Evolutionary conservation across 2,888 invertebrate species (phyloP).

Genomic region (Steinernema carpocapsae): DNA sequence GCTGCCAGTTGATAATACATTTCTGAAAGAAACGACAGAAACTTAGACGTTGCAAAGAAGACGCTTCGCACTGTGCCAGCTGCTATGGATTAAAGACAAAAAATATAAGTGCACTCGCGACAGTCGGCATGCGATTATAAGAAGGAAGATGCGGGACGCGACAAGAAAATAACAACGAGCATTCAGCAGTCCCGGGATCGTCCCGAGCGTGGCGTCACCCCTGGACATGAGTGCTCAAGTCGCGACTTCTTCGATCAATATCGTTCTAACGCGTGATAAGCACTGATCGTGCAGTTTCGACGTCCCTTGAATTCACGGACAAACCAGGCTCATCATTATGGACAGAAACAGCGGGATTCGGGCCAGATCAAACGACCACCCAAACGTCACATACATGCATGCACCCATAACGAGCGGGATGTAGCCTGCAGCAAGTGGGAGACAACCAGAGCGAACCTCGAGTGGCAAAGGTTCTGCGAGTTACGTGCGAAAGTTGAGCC

Average conservation of each 20-base stretch:
- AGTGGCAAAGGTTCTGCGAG: not conserved
- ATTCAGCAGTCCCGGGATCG: too few relatives aligned
- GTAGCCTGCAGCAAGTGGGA: not conserved
- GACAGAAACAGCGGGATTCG: not conserved
- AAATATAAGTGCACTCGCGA: not conserved
- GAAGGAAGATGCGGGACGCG: not conserved
- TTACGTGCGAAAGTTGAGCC: not conserved
- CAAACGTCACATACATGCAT: not conserved
- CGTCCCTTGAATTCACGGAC: not conserved
- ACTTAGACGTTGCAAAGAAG: not conserved
- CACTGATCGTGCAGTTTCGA: not conserved
- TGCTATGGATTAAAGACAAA: not conserved
- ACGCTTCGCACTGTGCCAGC: not conserved
- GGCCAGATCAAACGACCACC: not conserved
- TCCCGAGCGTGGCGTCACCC: too few relatives aligned
- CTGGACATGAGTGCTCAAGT: too few relatives aligned
- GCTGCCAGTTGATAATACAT: not conserved
- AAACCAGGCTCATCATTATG: not conserved
- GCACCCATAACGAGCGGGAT: not conserved
- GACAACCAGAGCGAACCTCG: not conserved
- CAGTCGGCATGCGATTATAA: not conserved
- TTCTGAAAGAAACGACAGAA: not conserved
- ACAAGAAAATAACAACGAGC: not conserved
- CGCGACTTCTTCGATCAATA: not conserved
- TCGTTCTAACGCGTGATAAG: slow-evolving; percentile 12